Evolutionary conservation across 2,113 vertebrate genomes (phyloP).

Genomic region (Pterocles orientalis): DNA sequence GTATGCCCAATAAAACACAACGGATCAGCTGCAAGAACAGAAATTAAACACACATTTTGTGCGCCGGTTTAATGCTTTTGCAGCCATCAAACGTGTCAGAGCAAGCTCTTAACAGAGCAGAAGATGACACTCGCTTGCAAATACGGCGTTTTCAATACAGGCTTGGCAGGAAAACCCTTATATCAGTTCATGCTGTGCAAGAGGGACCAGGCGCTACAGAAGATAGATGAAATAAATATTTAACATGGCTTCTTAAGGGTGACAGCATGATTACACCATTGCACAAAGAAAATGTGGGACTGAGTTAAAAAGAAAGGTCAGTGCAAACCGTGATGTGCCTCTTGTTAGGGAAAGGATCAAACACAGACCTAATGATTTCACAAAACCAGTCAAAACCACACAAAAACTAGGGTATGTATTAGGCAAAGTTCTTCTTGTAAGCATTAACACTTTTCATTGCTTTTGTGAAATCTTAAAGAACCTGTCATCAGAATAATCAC

Average conservation of each 20-base stretch:
- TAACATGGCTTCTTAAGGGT: background rate
- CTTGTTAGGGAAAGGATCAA: background rate
- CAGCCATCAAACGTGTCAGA: background rate
- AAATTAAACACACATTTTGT: background rate
- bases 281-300: background rate
- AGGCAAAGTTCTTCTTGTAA: background rate
- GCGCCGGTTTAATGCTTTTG: background rate
- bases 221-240: background rate
- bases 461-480: background rate
- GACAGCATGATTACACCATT: background rate
- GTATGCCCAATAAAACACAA: rapidly evolving
- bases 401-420: background rate
- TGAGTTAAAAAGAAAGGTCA: background rate
- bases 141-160: rapidly evolving
- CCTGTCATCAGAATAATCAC: background rate
- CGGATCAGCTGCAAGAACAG: background rate
- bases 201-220: background rate
- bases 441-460: background rate
- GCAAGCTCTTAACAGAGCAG: background rate
- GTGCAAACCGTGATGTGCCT: rapidly evolving
- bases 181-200: background rate
- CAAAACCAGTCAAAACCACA: background rate
- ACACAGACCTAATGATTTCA: background rate
- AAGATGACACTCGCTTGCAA: background rate
- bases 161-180: no score